Conservation (phyloP, 2,888 invertebrate species). For the Drosophila anomalata region DNA sequence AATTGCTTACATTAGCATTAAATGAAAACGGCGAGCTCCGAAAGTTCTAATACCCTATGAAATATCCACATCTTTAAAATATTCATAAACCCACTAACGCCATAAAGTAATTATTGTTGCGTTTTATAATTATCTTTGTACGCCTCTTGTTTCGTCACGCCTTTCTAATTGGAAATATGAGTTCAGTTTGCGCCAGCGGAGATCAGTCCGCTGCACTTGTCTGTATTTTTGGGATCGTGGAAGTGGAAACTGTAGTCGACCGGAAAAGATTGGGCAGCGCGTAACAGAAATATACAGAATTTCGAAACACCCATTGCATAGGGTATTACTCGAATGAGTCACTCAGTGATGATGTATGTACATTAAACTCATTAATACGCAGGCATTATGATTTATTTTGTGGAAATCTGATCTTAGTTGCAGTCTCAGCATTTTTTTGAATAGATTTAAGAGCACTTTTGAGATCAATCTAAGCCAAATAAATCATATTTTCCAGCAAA, state of each 20-base stretch:
- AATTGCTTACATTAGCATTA: conserved; percentile 26
- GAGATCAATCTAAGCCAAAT: conserved; percentile 5
- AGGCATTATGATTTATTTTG: neutral
- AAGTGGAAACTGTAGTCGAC: neutral
- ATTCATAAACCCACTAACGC: neutral
- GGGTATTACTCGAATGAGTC: conserved; percentile 21
- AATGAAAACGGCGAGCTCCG: neutral
- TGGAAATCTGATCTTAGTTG: neutral
- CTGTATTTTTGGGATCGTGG: conserved; percentile 22
- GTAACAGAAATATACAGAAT: conserved; percentile 2
- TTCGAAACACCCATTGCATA: conserved; percentile 5
- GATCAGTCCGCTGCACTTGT: neutral
- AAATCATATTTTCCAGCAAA: conserved; percentile 31
- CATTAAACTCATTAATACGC: conserved; percentile 14
- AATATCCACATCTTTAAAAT: neutral
- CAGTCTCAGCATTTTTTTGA: neutral
- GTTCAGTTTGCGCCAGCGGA: conserved; percentile 13
- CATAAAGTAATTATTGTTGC: neutral
- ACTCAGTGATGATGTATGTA: conserved; percentile 13
- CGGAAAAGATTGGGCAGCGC: conserved; percentile 6
- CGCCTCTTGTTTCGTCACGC: conserved; percentile 6
- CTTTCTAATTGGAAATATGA: conserved; percentile 24
- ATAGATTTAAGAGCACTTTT: neutral
- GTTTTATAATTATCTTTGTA: neutral
- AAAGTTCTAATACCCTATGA: conserved; percentile 14